Evolutionary conservation across 2,888 invertebrate species (phyloP), one percentile per base, ranked within the genome.

Genomic region (Melanostoma scalare): DNA sequence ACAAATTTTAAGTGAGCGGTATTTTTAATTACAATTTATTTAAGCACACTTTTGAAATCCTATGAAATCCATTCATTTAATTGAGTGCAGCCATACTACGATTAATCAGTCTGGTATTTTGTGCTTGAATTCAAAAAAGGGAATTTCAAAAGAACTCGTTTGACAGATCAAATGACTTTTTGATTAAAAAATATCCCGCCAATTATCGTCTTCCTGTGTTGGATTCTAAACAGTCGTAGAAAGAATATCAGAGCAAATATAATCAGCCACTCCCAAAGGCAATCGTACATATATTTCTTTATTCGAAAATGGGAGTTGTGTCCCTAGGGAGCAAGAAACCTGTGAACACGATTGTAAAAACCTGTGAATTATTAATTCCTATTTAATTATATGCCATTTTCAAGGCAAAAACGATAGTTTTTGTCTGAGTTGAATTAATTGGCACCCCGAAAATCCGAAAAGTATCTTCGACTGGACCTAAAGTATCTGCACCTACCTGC

Each of bases 1-100:
- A 56, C 42, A 65, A 55, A 44, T 82, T 63, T 68, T 46, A 68
- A 73, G 8, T 77, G 60, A 76, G 69, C 50, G 48, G 61, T 44
- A 65, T 20, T 78, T 82, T 78, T 78, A 74, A 74, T 78, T 74
- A 38, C 69, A 48, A 78, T 63, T 78, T 71, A 60, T 63, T 71
- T 6, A 53, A 20, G 9, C 50, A 60, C 6, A 31, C 9, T 35
- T 10, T 20, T 52, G 42, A 20, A 20, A 20, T 20, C 36, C 36
- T n/a, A 61, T 40, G 56, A 53, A 65, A 78, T 60, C 42, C 50
- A 35, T 72, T 44, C 38, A 42, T 30, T 31, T 31, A 58, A 52
- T 58, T 60, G 60, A 8, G 1, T 36, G 10, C 9, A 52, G 52
- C 30, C 42, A 3, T 50, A 35, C 3, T 31, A 10, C 4, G 33